Conservation (phyloP, 2,888 invertebrate genomes). For the Athrips mouffetella region DNA sequence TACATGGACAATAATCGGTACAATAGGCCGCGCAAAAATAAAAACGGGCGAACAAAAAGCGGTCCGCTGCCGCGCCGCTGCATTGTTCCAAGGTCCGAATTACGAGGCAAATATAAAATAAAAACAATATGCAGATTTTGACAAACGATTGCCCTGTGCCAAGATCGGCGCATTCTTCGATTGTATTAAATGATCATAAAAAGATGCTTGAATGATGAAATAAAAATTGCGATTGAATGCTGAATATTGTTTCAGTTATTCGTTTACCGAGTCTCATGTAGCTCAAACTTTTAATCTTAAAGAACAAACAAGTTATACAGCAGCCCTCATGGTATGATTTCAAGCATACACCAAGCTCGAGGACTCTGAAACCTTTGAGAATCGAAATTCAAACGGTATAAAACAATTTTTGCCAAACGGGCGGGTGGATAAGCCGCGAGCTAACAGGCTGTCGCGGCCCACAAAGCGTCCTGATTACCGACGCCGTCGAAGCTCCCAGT, state of each 20-base stretch:
- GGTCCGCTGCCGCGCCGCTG: slow-evolving; percentile 11
- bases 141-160: slow-evolving; percentile 22
- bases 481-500: slow-evolving; percentile 55
- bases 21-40: slow-evolving; percentile 51
- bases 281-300: no score
- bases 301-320: no score
- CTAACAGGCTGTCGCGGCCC: slow-evolving; percentile 63
- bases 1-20: slow-evolving; percentile 71
- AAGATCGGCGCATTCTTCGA: slow-evolving; percentile 8
- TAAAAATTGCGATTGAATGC: no score
- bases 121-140: slow-evolving; percentile 21
- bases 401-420: slow-evolving; percentile 66
- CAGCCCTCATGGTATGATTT: background rate
- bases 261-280: no score
- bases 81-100: slow-evolving; percentile 16
- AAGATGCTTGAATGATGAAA: no score
- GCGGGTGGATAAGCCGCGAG: slow-evolving; percentile 49
- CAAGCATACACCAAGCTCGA: background rate
- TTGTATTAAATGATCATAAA: background rate
- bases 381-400: slow-evolving; percentile 37
- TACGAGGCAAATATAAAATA: slow-evolving; percentile 16
- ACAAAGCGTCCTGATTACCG: slow-evolving; percentile 74
- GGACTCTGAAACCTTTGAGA: slow-evolving; percentile 19
- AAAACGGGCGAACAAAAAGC: slow-evolving; percentile 43
- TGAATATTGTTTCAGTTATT: no score